phyloP scores from a whole-genome alignment of 2,888 invertebrate genomes.

The Chloromyia formosa region DNA sequence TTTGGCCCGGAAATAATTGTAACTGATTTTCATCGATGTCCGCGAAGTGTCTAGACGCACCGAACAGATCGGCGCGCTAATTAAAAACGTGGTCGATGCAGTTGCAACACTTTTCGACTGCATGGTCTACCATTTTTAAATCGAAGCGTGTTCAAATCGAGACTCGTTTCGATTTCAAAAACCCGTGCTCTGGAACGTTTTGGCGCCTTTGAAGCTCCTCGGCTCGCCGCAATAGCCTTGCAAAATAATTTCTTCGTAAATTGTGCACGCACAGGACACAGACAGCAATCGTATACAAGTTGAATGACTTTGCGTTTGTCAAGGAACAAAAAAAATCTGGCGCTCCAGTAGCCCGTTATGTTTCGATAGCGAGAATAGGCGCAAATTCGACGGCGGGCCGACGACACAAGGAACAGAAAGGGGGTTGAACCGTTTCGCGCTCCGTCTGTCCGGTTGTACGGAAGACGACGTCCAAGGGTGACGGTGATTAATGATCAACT shows the following conservation, averaged over 20 bases:
- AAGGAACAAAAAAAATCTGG: background rate
- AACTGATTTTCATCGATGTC: constrained; percentile 48
- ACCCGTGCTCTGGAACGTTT: background rate
- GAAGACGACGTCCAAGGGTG: constrained; percentile 46
- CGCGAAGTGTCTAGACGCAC: constrained; percentile 30
- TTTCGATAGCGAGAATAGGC: background rate
- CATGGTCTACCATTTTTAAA: constrained; percentile 53
- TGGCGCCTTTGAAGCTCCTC: background rate
- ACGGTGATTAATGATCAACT: constrained; percentile 49
- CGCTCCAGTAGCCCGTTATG: background rate
- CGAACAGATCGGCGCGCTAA: constrained; percentile 52
- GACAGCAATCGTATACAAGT: constrained; percentile 26
- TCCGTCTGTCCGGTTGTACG: constrained; percentile 33
- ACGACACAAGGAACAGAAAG: constrained; percentile 4
- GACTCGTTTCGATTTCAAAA: background rate
- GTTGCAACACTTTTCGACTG: constrained; percentile 43
- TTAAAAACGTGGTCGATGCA: constrained; percentile 44
- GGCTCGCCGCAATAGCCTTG: background rate
- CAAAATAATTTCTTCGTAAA: too few species aligned
- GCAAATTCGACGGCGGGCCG: background rate
- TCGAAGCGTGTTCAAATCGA: background rate
- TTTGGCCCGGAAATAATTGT: constrained; percentile 53
- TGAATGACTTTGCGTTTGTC: constrained; percentile 25
- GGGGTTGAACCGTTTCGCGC: constrained; percentile 39
- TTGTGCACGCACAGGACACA: too few species aligned